Evolutionary conservation across 2,797 vertebrate species (phyloP).

Genomic region (Nothura maculosa): DNA sequence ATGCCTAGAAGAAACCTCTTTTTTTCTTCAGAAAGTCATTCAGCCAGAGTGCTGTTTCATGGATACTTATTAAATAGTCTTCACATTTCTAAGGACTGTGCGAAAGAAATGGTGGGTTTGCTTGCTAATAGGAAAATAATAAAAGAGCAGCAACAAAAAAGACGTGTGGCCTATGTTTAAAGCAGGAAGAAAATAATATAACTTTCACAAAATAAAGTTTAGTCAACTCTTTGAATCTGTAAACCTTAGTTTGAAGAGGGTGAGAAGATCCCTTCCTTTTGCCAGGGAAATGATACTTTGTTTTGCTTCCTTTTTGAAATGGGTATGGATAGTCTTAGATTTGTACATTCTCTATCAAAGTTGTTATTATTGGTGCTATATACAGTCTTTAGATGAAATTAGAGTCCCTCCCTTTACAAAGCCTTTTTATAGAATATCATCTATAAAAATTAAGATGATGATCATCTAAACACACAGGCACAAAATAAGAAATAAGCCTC

Average conservation of each 20-base stretch:
- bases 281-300: neutral
- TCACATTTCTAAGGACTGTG: neutral
- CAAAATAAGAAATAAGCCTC: neutral
- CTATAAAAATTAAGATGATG: neutral
- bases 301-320: neutral
- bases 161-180: neutral
- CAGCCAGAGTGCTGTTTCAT: neutral
- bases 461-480: neutral
- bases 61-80: constrained; percentile 1
- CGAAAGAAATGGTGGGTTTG: neutral
- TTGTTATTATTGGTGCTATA: neutral
- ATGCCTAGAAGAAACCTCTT: neutral
- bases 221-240: neutral
- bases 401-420: neutral
- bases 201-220: neutral
- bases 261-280: neutral
- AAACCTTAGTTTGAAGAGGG: neutral
- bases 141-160: neutral
- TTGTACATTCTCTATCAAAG: neutral
- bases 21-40: neutral
- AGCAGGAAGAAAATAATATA: neutral
- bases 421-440: too few species aligned
- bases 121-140: constrained; percentile 12
- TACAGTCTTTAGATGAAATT: neutral
- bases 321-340: neutral